Evolutionary conservation across 2,797 vertebrate genomes (phyloP).

Genomic region (Ataeniobius toweri): DNA sequence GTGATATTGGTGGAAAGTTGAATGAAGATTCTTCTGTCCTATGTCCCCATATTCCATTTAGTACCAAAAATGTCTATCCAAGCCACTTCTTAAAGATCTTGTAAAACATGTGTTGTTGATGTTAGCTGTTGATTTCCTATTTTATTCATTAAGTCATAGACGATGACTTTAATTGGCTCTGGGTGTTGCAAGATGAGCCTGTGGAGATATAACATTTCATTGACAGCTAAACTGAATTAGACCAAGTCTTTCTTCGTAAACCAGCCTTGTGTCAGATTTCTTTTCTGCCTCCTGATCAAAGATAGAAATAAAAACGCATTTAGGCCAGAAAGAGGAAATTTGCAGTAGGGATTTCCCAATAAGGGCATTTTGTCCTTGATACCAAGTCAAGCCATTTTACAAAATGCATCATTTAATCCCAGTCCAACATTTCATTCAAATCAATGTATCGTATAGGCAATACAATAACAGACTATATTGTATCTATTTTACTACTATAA

Average conservation of each 20-base stretch:
- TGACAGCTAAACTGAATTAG: conserved; percentile 18
- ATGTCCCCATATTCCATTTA: conserved; percentile 42
- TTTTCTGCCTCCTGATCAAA: background rate
- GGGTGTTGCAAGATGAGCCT: conserved; percentile 8
- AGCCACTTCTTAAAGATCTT: conserved; percentile 18
- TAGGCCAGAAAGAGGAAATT: background rate
- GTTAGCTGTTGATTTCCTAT: conserved; percentile 20
- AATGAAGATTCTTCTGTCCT: conserved; percentile 60
- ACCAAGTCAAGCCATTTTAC: background rate
- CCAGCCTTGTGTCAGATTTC: background rate
- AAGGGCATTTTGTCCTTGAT: background rate
- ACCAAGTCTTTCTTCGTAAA: background rate
- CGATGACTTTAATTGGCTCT: conserved; percentile 6
- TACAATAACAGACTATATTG: too few relatives aligned
- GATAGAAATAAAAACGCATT: conserved; percentile 2
- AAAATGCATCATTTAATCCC: too few relatives aligned
- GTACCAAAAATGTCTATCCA: conserved; percentile 23
- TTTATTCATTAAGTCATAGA: conserved; percentile 3
- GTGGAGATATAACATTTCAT: conserved; percentile 15
- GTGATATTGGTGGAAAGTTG: conserved; percentile 60
- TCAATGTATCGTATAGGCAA: too few relatives aligned
- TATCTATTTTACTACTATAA: too few relatives aligned
- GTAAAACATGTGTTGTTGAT: conserved; percentile 8
- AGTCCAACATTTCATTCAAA: too few relatives aligned
- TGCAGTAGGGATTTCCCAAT: background rate